Evolutionary conservation across 2,888 invertebrate species (phyloP).

Genomic region (Lampropteryx suffumata): DNA sequence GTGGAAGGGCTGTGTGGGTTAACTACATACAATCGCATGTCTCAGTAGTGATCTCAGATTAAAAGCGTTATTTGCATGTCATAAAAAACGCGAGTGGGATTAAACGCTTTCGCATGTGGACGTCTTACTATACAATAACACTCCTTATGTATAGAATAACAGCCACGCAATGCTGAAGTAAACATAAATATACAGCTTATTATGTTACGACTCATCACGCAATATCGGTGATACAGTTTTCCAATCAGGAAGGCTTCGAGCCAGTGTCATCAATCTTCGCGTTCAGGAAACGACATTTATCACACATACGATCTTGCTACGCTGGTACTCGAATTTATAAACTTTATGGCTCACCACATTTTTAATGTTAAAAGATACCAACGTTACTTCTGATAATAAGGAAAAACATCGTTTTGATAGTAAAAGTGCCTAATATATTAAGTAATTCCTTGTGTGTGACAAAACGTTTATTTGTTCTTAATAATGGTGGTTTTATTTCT

Average conservation of each 20-base stretch:
- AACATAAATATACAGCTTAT: constrained; percentile 1
- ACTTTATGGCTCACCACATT: constrained; percentile 1
- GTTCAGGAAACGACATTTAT: constrained; percentile 45
- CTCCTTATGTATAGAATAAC: background rate
- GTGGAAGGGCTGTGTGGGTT: constrained; percentile 41
- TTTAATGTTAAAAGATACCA: background rate
- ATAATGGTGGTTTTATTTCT: too few relatives aligned
- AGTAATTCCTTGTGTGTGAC: too few relatives aligned
- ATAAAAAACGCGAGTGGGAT: background rate
- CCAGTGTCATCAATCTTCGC: constrained; percentile 63
- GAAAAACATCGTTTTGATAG: too few relatives aligned
- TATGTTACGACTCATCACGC: constrained; percentile 60
- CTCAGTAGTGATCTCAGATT: background rate
- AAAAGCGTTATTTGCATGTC: background rate
- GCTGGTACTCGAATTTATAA: constrained; percentile 11
- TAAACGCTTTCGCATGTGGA: too few relatives aligned
- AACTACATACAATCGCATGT: background rate
- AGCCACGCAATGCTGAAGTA: background rate
- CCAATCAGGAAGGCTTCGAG: constrained; percentile 51
- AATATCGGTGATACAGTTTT: constrained; percentile 59
- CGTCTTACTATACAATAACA: background rate
- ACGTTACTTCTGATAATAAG: background rate
- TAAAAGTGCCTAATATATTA: too few relatives aligned
- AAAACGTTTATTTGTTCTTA: too few relatives aligned
- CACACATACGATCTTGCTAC: constrained; percentile 37